Percentiles rank a stretch among this genome's conserved stretches.
Evolutionary conservation across 2,797 vertebrate genomes (phyloP).

Genomic region (Odontamblyopus rebecca): DNA sequence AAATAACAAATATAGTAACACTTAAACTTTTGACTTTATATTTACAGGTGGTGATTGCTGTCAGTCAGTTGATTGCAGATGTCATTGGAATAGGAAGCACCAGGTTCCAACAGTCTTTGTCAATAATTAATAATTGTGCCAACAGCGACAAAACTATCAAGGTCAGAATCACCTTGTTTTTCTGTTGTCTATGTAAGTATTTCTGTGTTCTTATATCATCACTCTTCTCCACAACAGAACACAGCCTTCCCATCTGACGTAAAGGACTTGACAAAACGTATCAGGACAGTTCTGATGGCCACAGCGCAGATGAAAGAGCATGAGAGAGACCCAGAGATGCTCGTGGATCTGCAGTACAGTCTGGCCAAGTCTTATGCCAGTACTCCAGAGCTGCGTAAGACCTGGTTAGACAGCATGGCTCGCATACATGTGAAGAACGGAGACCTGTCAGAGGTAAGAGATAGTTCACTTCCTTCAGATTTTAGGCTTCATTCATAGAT

Average conservation of each 20-base stretch:
- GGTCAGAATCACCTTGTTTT: slow-evolving; percentile 71
- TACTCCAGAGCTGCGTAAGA: slow-evolving; percentile 96
- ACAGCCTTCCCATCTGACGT: slow-evolving; percentile 94
- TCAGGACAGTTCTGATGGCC: slow-evolving; percentile 97
- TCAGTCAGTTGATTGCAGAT: slow-evolving; percentile 97
- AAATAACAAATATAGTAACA: background rate
- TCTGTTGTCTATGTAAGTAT: background rate
- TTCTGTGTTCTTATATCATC: background rate
- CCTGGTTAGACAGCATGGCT: slow-evolving; percentile 99
- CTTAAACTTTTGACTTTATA: background rate
- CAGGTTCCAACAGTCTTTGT: slow-evolving; percentile 96
- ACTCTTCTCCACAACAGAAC: slow-evolving; percentile 71
- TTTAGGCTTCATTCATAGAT: background rate
- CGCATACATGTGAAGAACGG: slow-evolving; percentile 95
- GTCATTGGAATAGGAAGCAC: slow-evolving; percentile 97
- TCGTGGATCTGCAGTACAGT: slow-evolving; percentile 98
- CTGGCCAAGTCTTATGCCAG: slow-evolving; percentile 97
- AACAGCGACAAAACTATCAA: slow-evolving; percentile 95
- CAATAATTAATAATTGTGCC: slow-evolving; percentile 98
- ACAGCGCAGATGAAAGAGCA: slow-evolving; percentile 99
- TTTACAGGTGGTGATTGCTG: slow-evolving; percentile 93
- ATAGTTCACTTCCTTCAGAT: background rate
- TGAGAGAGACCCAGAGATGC: slow-evolving; percentile 96
- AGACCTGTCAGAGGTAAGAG: slow-evolving; percentile 89
- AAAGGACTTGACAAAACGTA: slow-evolving; percentile 96